phyloP scores from a whole-genome alignment of 2,888 invertebrate species.

The Vanessa cardui region DNA sequence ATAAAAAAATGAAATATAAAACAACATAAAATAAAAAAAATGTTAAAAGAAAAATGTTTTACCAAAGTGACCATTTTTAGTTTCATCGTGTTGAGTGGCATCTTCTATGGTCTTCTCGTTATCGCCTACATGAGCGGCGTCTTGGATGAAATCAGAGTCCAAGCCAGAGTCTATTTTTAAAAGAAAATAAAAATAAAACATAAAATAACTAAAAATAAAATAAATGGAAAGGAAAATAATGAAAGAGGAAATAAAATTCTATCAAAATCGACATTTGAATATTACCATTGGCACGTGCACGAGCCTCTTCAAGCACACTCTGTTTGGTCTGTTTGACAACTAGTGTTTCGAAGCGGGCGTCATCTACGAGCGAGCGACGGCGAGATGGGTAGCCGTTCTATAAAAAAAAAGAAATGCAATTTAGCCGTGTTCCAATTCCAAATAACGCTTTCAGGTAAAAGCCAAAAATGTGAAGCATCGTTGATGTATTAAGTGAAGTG shows the following conservation, averaged over 20 bases:
- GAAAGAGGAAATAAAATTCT: slow-evolving; percentile 14
- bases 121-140: slow-evolving; percentile 73
- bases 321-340: slow-evolving; percentile 98
- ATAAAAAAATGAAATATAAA: slow-evolving; percentile 44
- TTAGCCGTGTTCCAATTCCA: background rate
- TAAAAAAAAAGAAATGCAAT: slow-evolving; percentile 61
- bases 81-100: slow-evolving; percentile 73
- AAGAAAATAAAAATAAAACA: slow-evolving; percentile 28
- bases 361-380: slow-evolving; percentile 97
- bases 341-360: slow-evolving; percentile 97
- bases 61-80: slow-evolving; percentile 83
- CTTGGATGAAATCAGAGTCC: slow-evolving; percentile 85
- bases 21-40: slow-evolving; percentile 31
- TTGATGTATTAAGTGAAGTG: background rate
- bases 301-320: slow-evolving; percentile 94
- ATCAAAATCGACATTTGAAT: slow-evolving; percentile 2
- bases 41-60: slow-evolving; percentile 50
- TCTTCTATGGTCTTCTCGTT: slow-evolving; percentile 74
- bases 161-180: slow-evolving; percentile 82
- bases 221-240: slow-evolving; percentile 50
- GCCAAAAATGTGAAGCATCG: background rate
- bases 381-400: slow-evolving; percentile 99
- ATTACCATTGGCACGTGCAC: slow-evolving; percentile 93
- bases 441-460: background rate
- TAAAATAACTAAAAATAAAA: slow-evolving; percentile 18